Base-by-base conservation (phyloP, 2,797 vertebrate species). In the Rousettus madagascariensis region DNA sequence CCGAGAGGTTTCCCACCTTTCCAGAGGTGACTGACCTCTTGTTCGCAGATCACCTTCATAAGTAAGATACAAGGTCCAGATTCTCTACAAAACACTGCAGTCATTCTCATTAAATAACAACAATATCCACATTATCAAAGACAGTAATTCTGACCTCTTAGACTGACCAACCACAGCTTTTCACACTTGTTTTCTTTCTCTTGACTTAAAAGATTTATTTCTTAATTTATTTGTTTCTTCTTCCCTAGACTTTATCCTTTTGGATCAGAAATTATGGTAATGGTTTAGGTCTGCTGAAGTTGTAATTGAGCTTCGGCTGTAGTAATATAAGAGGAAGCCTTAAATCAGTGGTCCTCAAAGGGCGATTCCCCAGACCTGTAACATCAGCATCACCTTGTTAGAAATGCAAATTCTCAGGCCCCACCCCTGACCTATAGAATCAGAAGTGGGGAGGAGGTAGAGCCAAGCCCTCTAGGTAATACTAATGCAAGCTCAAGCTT, bases 181-280 rank as follows among this genome's bases (percentile, higher is more conserved):
- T 10, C 4, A 75, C 69, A 75, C 68, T 30, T 92, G 11, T 66
- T 90, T 89, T 90, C 63, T 65, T 46, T 83, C 46, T 86, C 10
- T 83, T 91, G 90, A 71, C 28, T 89, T 89, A 80, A 69, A 86
- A 75, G 30, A 2, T 19, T 95, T 82, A 77, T 85, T 89, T 85
- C 36, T 74, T 74, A 68, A 77, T 92, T 20, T 83, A 72, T 85
- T 59, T 79, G 3, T 78, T 71, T 79, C 38, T 97, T 86, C 33
- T 79, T 91, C 55, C 74, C 66, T 84, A 49, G 66, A 51, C 43
- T 92, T 82, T 51, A 80, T 77, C 15, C 46, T 88, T 92, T 90
- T 43, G 72, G 51, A 20, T 71, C 51, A 92, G 38, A 89, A 95
- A 69, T 13, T 16, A 77, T 24, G 55, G 43, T 28, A 43, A 80